Base-by-base conservation (phyloP, 2,888 invertebrate genomes). In the Callinectes sapidus region DNA sequence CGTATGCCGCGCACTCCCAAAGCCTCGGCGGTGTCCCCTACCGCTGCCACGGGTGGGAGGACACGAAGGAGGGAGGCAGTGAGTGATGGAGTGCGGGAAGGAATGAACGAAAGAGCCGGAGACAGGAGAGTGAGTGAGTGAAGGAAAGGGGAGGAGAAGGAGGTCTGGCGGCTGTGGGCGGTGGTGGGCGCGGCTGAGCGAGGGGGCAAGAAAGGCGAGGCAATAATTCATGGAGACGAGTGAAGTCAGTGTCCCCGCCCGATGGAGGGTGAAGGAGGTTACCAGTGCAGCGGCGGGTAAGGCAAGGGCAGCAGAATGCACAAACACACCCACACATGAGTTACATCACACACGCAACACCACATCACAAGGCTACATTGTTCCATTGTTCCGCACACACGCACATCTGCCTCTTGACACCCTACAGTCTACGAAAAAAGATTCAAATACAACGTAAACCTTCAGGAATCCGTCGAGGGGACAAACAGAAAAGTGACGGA, bases 201-300 rank as follows among this genome's bases (percentile, higher is more conserved):
- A 71, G 13, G 71, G 71, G 28, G 71, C 71, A 71, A 71, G 71
- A 71, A 71, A 71, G 71, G 71, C 71, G 71, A 71, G 71, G 71
- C 71, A 71, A 71, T 71, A 71, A 71, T 71, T 71, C 28, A 71
- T 71, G 71, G 71, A 71, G n/a, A 71, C 28, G 28, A 71, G 71
- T 71, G 71, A 71, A 71, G 71, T 71, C 71, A 71, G n/a, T 28
- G 71, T 71, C 71, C 71, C 71, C 28, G 71, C 71, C 71, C 71
- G 71, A 71, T 28, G 23, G n/a, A 71, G 28, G 28, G 71, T 71
- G 71, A 71, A 71, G n/a, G n/a, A 71, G n/a, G 28, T 28, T n/a
- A 71, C 71, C 71, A 71, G 28, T 71, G 71, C 71, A 71, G 28
- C 61, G 23, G 71, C 71, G 71, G n/a, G 71, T n/a, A 71, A 71